Evolutionary conservation across 37 sponge, comb jelly and placozoan genomes (phyloP).

Genomic region (Beroe ovata): DNA sequence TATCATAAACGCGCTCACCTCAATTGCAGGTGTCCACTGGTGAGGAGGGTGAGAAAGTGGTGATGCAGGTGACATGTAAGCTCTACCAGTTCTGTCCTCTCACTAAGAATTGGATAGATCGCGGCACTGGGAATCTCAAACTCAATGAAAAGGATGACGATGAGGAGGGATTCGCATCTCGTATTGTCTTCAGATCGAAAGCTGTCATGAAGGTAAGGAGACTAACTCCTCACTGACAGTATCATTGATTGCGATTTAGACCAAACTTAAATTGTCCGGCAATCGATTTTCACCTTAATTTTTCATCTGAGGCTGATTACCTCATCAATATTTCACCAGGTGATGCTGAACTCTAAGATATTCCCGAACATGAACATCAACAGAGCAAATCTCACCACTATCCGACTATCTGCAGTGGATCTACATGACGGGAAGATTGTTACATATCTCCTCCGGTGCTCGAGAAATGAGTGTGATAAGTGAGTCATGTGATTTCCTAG

Average conservation of each 20-base stretch:
- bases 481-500: no score
- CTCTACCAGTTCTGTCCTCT: conserved; percentile 62
- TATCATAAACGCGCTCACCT: neutral
- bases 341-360: conserved; percentile 66
- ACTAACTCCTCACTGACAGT: no score
- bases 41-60: conserved; percentile 58
- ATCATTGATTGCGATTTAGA: no score
- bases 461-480: conserved; percentile 56
- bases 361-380: conserved; percentile 36
- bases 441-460: conserved; percentile 11
- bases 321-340: no score
- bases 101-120: conserved; percentile 36
- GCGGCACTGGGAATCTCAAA: conserved; percentile 12
- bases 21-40: conserved; percentile 21
- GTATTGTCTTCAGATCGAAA: conserved; percentile 35
- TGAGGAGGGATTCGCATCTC: neutral
- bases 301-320: no score
- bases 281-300: no score
- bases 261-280: no score
- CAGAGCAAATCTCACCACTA: conserved; percentile 43
- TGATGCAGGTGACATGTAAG: conserved; percentile 41
- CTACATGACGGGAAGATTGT: neutral
- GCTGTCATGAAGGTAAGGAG: conserved; percentile 67
- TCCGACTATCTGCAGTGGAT: conserved; percentile 28
- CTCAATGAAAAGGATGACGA: conserved; percentile 54